Evolutionary conservation across 2,113 vertebrate species (phyloP).

Genomic region (Collichthys lucidus): DNA sequence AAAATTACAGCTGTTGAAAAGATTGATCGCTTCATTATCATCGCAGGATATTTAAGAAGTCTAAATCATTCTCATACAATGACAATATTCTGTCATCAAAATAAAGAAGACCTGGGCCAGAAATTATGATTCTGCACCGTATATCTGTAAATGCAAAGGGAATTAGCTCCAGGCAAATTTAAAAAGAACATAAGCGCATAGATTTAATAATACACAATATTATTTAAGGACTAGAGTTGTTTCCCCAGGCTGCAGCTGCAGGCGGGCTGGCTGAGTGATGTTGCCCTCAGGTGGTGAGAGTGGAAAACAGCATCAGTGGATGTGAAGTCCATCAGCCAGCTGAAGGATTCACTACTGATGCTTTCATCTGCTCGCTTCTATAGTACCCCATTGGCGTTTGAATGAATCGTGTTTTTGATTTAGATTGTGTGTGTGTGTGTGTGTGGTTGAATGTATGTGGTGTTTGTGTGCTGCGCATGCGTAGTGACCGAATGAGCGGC

Average conservation of each 20-base stretch:
- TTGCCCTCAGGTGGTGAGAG: conserved; percentile 75
- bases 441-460: background rate
- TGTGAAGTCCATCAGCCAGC: conserved; percentile 52
- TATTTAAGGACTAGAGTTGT: conserved; percentile 7
- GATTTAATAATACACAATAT: conserved; percentile 13
- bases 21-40: conserved; percentile 34
- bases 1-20: conserved; percentile 6
- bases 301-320: conserved; percentile 55
- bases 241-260: conserved; percentile 34
- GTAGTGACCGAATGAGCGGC: conserved; percentile 41
- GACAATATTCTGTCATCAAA: conserved; percentile 3
- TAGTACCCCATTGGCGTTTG: conserved; percentile 63
- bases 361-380: conserved; percentile 63
- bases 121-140: background rate
- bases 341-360: conserved; percentile 65
- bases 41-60: conserved; percentile 19
- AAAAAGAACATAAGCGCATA: conserved; percentile 2
- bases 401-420: conserved; percentile 73
- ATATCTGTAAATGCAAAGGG: background rate
- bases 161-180: background rate
- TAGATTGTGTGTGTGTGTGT: conserved; percentile 43
- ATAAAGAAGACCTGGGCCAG: background rate
- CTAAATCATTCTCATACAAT: conserved; percentile 8
- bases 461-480: conserved; percentile 56
- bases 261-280: conserved; percentile 49